Conservation (phyloP, 2,797 vertebrate genomes). For the Hyperoplus lanceolatus region DNA sequence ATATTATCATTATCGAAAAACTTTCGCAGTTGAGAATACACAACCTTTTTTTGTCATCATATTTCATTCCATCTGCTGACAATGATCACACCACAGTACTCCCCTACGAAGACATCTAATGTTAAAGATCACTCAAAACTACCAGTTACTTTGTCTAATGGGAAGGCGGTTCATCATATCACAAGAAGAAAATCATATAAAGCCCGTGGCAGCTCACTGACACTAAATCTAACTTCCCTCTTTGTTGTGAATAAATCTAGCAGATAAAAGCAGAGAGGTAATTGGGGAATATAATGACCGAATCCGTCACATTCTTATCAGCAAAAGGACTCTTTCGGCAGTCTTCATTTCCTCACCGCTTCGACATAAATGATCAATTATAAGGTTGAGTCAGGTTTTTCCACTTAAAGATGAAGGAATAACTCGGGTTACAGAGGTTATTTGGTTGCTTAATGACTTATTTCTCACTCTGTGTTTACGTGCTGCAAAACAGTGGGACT, state of each 20-base stretch:
- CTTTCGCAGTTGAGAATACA: no score
- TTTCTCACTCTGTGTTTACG: neutral
- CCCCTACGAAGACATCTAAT: neutral
- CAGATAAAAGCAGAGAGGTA: constrained; percentile 72
- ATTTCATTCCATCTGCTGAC: neutral
- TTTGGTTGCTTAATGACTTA: constrained; percentile 19
- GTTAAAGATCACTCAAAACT: neutral
- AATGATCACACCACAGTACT: neutral
- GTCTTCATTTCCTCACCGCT: constrained; percentile 33
- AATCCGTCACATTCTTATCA: constrained; percentile 79
- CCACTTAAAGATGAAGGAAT: constrained; percentile 27
- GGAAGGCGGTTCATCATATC: constrained; percentile 12
- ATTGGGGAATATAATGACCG: constrained; percentile 72
- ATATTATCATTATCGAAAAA: neutral
- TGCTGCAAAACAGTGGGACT: constrained; percentile 2
- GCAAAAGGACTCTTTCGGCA: constrained; percentile 26
- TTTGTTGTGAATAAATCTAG: constrained; percentile 74
- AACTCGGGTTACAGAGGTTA: constrained; percentile 25
- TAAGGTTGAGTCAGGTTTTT: constrained; percentile 40
- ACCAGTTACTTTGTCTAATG: constrained; percentile 16
- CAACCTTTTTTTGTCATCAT: neutral
- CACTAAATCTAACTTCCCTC: constrained; percentile 24
- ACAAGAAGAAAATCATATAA: constrained; percentile 27
- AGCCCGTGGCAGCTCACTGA: constrained; percentile 18
- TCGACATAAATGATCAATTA: constrained; percentile 49